Evolutionary conservation across 2,888 invertebrate genomes (phyloP), one percentile per base, ranked within the genome.

Genomic region (Rugalucina vietnamica): DNA sequence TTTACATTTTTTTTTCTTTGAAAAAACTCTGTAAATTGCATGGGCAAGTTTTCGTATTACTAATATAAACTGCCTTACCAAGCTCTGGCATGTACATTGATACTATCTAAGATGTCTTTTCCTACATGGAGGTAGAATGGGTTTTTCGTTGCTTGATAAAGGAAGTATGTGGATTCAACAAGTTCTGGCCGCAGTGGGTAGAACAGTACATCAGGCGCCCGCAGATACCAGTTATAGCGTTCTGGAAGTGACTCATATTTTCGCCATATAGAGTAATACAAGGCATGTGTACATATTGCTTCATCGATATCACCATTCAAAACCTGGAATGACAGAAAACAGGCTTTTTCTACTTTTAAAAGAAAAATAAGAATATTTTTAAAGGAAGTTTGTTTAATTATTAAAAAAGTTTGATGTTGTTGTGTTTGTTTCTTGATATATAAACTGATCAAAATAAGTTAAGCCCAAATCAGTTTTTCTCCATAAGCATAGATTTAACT

Each of bases 121-220:
- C 96, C 96, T 32, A 96, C 96, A 93, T 96, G 96, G 73, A 96
- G 95, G 93, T 96, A 96, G 92, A 96, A 96, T 34, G 96, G 96
- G 93, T 96, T 96, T 92, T 96, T 96, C 0, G 96, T 96, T 1
- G 96, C 96, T 93, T 95, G 95, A 91, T 96, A 96, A 12, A 96
- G 94, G 49, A 96, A 94, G 93, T 96, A 96, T 0, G 96, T 96
- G 1, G 96, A 96, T 93, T 96, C 96, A 1, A 96, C 95, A 60
- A 96, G 95, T 91, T 96, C 96, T 27, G 96, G 96, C 24, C 96
- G 92, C 21, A 96, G 94, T n/a, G 96, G 96, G 91, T 96, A 96
- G 92, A 96, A 96, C 27, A 94, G 90, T 24, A 96, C 96, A 92
- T 96, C 96, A 0, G 96, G 96, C 34, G 90, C 92, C 88, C 93